Base-by-base conservation (phyloP, 2,797 vertebrate genomes). In the Geotrypetes seraphini region DNA sequence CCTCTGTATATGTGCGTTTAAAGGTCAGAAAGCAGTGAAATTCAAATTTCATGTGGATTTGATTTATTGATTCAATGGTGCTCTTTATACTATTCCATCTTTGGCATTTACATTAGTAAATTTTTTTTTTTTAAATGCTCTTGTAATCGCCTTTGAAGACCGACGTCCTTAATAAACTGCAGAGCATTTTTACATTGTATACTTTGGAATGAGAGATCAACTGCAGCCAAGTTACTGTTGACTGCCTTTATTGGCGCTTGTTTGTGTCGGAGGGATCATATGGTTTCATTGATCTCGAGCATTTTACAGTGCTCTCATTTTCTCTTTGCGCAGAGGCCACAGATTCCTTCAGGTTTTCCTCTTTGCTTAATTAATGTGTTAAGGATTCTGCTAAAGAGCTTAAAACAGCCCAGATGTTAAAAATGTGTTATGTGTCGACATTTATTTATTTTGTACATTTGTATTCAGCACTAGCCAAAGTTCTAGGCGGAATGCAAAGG, bases 241-340 rank as follows among this genome's bases (percentile, higher is more conserved):
- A 69, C 66, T 63, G 45, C 56, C 54, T 64, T 66, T 71, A 66
- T 69, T 71, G 55, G 54, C 66, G 56, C 58, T 68, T 60, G 47
- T 66, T 67, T 68, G 57, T 59, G 33, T 70, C 68, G 36, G 35
- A 13, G n/a, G n/a, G 37, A 49, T 50, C 57, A 24, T 63, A 43
- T 50, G 57, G 47, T 66, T 65, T 62, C 42, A 69, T 71, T 66
- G 51, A 65, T 71, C 53, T 53, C 53, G 39, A 37, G 60, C 71
- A 60, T 63, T 36, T 57, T 55, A 18, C 40, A 41, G 66, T 60
- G 41, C 60, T 51, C 60, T 58, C 32, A 45, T 67, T 61, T 69
- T 69, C 52, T 67, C 63, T 63, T 69, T 57, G 56, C 61, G 59
- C 55, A 36, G 47, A 60, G 60, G 67, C 63, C 51, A 43, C 31